phyloP scores from a whole-genome alignment of 2,888 invertebrate genomes.

The Hyles lineata region DNA sequence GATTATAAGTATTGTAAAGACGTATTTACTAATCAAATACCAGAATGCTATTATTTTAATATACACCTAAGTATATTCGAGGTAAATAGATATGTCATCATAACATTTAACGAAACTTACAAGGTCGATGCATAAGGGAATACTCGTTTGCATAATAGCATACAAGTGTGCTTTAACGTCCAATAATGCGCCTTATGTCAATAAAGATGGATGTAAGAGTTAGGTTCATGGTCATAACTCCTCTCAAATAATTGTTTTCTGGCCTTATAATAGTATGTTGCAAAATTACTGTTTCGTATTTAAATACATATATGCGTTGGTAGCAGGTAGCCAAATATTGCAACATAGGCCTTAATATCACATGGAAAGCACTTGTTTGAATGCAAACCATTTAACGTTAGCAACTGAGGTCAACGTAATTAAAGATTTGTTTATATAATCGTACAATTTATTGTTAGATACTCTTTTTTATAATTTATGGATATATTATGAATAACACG shows the following conservation, averaged over 20 bases:
- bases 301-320: neutral
- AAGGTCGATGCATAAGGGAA: neutral
- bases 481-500: neutral
- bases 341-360: neutral
- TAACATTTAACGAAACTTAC: neutral
- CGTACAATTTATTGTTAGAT: neutral
- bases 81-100: too few species aligned
- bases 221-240: neutral
- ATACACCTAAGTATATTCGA: too few species aligned
- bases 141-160: neutral
- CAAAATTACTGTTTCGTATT: neutral
- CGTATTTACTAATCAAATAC: too few species aligned
- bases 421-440: neutral
- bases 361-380: neutral
- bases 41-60: too few species aligned
- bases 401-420: neutral
- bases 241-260: neutral
- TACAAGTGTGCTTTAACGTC: neutral
- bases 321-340: neutral
- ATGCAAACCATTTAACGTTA: neutral
- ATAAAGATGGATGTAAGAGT: neutral
- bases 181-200: constrained; percentile 3
- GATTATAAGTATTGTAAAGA: neutral
- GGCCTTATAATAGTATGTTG: neutral
- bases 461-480: neutral